phyloP scores from a whole-genome alignment of 2,113 vertebrate genomes.

The Mungos mungo region DNA sequence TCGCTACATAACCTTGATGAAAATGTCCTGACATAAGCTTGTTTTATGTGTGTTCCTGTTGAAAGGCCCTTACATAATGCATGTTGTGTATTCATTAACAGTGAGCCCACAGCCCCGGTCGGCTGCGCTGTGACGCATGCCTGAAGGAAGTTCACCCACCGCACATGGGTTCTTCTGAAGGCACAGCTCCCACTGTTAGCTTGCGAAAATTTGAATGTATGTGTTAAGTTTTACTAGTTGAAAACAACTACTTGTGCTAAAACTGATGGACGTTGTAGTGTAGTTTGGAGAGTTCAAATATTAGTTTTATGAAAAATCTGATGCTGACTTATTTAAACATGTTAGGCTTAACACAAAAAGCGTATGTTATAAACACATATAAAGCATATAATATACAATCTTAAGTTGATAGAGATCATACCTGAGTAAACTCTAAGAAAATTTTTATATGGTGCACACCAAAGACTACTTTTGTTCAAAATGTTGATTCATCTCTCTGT shows the following conservation, averaged over 20 bases:
- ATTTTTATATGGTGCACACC: conserved; percentile 6
- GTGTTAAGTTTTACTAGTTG: conserved; percentile 16
- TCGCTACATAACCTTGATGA: background rate
- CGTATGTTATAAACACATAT: background rate
- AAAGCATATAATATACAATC: background rate
- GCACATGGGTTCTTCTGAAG: background rate
- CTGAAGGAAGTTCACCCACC: background rate
- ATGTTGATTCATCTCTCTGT: conserved; percentile 60
- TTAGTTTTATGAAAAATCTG: background rate
- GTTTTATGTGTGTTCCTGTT: background rate
- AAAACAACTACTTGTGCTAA: background rate
- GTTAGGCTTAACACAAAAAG: background rate
- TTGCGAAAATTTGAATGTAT: background rate
- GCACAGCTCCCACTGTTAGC: background rate
- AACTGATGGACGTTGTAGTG: background rate
- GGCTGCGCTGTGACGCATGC: background rate
- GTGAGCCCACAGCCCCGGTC: background rate
- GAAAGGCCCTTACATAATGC: background rate
- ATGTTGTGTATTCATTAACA: background rate
- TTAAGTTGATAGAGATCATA: background rate
- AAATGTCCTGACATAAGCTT: background rate
- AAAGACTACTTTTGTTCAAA: conserved; percentile 19
- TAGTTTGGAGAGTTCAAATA: background rate
- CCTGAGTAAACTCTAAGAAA: background rate
- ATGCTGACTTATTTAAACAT: background rate